phyloP scores from a whole-genome alignment of 1,140 invertebrate species.

The Drosophila tristis region DNA sequence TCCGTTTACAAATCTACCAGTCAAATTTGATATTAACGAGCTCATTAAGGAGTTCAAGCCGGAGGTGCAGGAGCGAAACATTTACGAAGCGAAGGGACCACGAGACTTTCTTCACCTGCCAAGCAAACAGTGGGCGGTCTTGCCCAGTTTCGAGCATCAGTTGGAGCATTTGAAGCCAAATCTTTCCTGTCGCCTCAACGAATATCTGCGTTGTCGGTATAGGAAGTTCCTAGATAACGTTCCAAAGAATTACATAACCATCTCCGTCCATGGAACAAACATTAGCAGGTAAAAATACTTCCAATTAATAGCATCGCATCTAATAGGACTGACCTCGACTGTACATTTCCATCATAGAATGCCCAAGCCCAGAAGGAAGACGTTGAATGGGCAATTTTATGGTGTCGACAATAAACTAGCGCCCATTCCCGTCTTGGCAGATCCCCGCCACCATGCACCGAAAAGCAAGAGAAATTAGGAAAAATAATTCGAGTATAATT shows the following conservation, averaged over 20 bases:
- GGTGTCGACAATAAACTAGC: constrained; percentile 70
- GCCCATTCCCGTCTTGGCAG: constrained; percentile 51
- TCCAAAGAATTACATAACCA: constrained; percentile 48
- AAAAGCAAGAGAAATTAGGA: neutral
- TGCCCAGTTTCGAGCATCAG: constrained; percentile 58
- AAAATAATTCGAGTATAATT: neutral
- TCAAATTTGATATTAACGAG: constrained; percentile 58
- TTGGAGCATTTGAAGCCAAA: constrained; percentile 56
- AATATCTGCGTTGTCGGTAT: constrained; percentile 56
- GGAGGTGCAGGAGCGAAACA: constrained; percentile 10
- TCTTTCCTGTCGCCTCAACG: constrained; percentile 40
- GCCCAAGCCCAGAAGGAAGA: constrained; percentile 61
- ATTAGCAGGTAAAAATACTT: constrained; percentile 19
- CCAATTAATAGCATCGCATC: neutral
- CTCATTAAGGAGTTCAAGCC: constrained; percentile 50
- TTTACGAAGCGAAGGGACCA: constrained; percentile 18
- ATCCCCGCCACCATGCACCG: constrained; percentile 28
- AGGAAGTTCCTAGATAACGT: constrained; percentile 60
- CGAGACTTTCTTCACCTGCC: constrained; percentile 45
- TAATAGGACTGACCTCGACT: neutral
- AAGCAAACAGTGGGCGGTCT: constrained; percentile 50
- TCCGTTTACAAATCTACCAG: constrained; percentile 56
- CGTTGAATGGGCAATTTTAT: constrained; percentile 69
- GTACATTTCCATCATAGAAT: constrained; percentile 19
- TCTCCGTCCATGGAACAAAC: constrained; percentile 23